Conservation (phyloP, 2,113 vertebrate species). For the Callipepla californica region DNA sequence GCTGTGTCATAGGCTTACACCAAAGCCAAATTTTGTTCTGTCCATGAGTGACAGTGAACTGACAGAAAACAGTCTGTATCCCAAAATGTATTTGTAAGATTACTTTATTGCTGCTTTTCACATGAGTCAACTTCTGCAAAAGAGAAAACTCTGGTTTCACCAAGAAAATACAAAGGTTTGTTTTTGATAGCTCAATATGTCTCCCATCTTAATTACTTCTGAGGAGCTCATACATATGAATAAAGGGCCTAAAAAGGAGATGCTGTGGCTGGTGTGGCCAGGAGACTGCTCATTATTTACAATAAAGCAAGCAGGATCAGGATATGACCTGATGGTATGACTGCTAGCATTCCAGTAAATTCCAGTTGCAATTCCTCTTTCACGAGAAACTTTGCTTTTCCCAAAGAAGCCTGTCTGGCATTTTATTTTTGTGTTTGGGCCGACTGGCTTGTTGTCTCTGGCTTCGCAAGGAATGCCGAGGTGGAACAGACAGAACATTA, state of each 20-base stretch:
- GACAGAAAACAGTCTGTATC: conserved; percentile 35
- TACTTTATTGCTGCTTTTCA: conserved; percentile 36
- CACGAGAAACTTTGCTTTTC: conserved; percentile 8
- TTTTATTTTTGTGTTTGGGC: conserved; percentile 35
- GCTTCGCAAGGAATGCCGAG: conserved; percentile 9
- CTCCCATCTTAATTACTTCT: conserved; percentile 23
- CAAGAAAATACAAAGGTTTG: conserved; percentile 25
- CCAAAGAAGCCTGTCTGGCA: conserved; percentile 25
- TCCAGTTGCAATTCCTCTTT: conserved; percentile 32
- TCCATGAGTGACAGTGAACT: neutral
- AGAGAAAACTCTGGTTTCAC: conserved; percentile 36
- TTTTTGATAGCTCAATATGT: conserved; percentile 31
- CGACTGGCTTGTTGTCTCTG: conserved; percentile 37
- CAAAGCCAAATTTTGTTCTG: neutral
- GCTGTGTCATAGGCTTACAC: neutral
- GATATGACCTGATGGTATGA: conserved; percentile 29
- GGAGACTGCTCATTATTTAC: conserved; percentile 25
- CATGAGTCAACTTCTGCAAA: conserved; percentile 41
- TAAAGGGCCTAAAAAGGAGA: conserved; percentile 35
- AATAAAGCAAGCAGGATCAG: neutral
- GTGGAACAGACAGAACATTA: conserved; percentile 36
- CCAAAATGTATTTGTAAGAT: neutral
- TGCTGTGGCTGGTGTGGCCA: neutral
- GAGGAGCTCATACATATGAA: neutral
- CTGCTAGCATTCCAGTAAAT: conserved; percentile 38